phyloP scores from a whole-genome alignment of 1,140 invertebrate genomes.

The Penaeus vannamei region DNA sequence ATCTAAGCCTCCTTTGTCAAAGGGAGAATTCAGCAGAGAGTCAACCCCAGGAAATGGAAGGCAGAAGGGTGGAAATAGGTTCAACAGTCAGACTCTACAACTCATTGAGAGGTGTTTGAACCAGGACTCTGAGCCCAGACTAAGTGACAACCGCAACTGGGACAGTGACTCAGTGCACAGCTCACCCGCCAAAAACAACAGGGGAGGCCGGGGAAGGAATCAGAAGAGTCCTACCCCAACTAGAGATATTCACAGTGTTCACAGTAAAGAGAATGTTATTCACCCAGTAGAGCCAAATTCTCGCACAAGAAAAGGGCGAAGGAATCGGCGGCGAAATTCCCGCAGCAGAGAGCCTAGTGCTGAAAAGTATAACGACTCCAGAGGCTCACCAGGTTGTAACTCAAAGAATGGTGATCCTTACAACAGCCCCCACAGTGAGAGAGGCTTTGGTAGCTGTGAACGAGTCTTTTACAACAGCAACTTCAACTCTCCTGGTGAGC shows the following conservation, averaged over 20 bases:
- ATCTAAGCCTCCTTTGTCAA: slow-evolving; percentile 46
- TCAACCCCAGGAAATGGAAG: slow-evolving; percentile 42
- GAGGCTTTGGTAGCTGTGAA: slow-evolving; percentile 53
- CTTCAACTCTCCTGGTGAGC: slow-evolving; percentile 37
- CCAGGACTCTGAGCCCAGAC: slow-evolving; percentile 50
- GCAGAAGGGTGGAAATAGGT: slow-evolving; percentile 39
- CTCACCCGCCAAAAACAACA: slow-evolving; percentile 37
- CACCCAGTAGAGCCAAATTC: slow-evolving; percentile 56
- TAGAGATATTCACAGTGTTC: slow-evolving; percentile 61
- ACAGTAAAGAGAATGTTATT: slow-evolving; percentile 67
- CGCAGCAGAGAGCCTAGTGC: slow-evolving; percentile 55
- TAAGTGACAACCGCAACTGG: slow-evolving; percentile 26
- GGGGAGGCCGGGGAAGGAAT: not conserved
- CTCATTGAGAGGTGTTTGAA: slow-evolving; percentile 65
- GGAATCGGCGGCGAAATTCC: slow-evolving; percentile 50
- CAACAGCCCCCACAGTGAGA: slow-evolving; percentile 24
- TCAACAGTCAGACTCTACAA: slow-evolving; percentile 50
- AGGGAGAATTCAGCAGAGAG: slow-evolving; percentile 55
- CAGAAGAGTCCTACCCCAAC: slow-evolving; percentile 62
- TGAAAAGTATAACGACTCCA: slow-evolving; percentile 36
- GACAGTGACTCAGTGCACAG: slow-evolving; percentile 32
- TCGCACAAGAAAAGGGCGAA: slow-evolving; percentile 44
- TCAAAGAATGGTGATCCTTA: slow-evolving; percentile 39
- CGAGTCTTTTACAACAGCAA: slow-evolving; percentile 57
- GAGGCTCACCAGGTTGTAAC: not conserved